Conservation (phyloP, 2,797 vertebrate genomes). For the Manis crassicaudata region DNA sequence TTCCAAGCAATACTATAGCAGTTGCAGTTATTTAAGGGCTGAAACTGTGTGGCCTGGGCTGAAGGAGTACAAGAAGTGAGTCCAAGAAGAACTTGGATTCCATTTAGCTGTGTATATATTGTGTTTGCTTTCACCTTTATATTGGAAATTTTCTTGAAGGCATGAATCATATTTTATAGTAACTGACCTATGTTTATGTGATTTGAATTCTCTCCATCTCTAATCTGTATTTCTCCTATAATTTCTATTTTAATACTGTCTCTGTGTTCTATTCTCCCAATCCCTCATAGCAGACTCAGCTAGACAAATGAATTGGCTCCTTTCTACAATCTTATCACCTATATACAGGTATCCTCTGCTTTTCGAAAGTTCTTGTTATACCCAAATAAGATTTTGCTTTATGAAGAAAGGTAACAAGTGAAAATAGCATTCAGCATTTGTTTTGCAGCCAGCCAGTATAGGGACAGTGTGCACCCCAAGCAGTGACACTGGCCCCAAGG, state of each 20-base stretch:
- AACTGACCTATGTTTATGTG: constrained; percentile 4
- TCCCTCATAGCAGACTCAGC: neutral
- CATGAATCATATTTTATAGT: neutral
- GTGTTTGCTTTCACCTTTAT: constrained; percentile 1
- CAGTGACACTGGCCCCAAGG: neutral
- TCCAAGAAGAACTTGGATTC: neutral
- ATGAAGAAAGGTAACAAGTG: neutral
- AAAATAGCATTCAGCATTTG: neutral
- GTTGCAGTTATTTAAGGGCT: constrained; percentile 36
- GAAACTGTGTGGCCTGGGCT: neutral
- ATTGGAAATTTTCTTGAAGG: constrained; percentile 15
- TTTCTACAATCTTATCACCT: neutral
- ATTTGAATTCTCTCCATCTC: neutral
- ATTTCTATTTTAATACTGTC: neutral
- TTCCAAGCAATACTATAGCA: neutral
- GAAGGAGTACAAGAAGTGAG: neutral
- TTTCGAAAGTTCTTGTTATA: neutral
- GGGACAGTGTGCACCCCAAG: neutral
- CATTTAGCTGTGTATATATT: neutral
- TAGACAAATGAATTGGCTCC: neutral
- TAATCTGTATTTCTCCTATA: neutral
- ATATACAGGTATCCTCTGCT: neutral
- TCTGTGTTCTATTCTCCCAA: neutral
- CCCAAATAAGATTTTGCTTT: neutral
- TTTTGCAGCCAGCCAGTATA: neutral